Evolutionary conservation across 2,888 invertebrate species (phyloP).

Genomic region (Cerceris rybyensis): DNA sequence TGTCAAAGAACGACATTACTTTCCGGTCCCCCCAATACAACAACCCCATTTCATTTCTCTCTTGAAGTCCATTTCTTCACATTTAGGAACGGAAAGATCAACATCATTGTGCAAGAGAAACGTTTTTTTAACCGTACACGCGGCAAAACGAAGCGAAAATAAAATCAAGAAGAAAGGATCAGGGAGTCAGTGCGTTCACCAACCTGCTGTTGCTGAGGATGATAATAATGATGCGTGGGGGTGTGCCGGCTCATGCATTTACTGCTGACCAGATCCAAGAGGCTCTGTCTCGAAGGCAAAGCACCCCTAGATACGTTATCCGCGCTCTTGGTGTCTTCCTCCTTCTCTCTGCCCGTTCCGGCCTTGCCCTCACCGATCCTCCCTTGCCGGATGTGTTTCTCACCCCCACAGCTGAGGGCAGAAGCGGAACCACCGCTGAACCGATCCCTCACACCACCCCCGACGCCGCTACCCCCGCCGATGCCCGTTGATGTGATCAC

Average conservation of each 20-base stretch:
- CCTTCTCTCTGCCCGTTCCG: constrained; percentile 60
- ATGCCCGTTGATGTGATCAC: constrained; percentile 51
- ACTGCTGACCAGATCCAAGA: constrained; percentile 79
- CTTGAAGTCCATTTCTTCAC: no score
- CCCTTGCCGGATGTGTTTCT: constrained; percentile 64
- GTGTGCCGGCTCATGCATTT: constrained; percentile 79
- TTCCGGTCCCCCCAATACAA: no score
- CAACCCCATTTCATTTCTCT: no score
- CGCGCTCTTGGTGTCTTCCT: constrained; percentile 78
- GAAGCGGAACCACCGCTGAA: constrained; percentile 74
- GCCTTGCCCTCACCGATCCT: constrained; percentile 41
- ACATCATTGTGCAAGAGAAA: no score
- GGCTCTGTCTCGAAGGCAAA: constrained; percentile 78
- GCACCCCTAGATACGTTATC: constrained; percentile 76
- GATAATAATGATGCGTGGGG: constrained; percentile 78
- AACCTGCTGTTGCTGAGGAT: constrained; percentile 79
- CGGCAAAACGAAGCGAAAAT: not conserved
- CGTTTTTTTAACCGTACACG: no score
- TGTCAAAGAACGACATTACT: no score
- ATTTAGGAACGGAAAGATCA: no score
- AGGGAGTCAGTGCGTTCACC: constrained; percentile 25
- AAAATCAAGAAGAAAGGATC: not conserved
- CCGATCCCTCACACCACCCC: constrained; percentile 67
- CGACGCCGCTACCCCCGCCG: no score
- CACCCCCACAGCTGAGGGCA: constrained; percentile 70